phyloP scores from a whole-genome alignment of 2,888 invertebrate genomes.

The Auanema sp. region DNA sequence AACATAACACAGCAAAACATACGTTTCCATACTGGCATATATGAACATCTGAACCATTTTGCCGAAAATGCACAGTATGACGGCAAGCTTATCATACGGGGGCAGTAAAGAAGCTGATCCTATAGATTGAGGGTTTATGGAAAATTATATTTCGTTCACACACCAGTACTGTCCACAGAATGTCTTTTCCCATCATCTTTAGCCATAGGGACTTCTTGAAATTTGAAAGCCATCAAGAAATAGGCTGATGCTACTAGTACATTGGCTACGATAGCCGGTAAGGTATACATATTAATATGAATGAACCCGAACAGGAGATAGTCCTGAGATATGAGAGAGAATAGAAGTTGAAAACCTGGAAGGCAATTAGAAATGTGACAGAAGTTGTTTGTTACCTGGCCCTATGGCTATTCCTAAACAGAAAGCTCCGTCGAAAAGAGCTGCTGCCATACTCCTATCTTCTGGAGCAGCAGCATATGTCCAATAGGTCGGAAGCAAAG shows the following conservation, averaged over 20 bases:
- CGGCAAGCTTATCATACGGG: slow-evolving; percentile 22
- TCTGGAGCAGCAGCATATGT: slow-evolving; percentile 19
- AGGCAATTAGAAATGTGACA: slow-evolving; percentile 3
- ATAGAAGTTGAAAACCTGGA: slow-evolving; percentile 25
- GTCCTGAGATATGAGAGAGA: slow-evolving; percentile 18
- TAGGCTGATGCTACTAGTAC: slow-evolving; percentile 5
- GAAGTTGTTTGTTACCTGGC: slow-evolving; percentile 17
- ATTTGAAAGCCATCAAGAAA: slow-evolving; percentile 21
- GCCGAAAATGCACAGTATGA: slow-evolving; percentile 23
- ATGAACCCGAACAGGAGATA: slow-evolving; percentile 1
- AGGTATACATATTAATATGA: slow-evolving; percentile 26
- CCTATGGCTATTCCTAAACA: slow-evolving; percentile 26
- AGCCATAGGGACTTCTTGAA: slow-evolving; percentile 21
- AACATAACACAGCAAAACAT: slow-evolving; percentile 4
- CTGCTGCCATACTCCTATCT: slow-evolving; percentile 26
- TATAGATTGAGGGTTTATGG: background rate
- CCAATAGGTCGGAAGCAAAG: slow-evolving; percentile 36
- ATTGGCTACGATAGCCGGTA: slow-evolving; percentile 21
- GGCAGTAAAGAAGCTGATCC: slow-evolving; percentile 14
- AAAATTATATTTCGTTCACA: background rate
- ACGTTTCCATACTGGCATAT: slow-evolving; percentile 31
- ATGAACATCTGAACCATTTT: slow-evolving; percentile 30
- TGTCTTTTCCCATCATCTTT: slow-evolving; percentile 13
- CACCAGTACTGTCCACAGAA: slow-evolving; percentile 16
- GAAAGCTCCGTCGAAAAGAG: slow-evolving; percentile 27